Evolutionary conservation across 2,888 invertebrate species (phyloP), one percentile per base, ranked within the genome.

Genomic region (Tenthredo distinguenda): DNA sequence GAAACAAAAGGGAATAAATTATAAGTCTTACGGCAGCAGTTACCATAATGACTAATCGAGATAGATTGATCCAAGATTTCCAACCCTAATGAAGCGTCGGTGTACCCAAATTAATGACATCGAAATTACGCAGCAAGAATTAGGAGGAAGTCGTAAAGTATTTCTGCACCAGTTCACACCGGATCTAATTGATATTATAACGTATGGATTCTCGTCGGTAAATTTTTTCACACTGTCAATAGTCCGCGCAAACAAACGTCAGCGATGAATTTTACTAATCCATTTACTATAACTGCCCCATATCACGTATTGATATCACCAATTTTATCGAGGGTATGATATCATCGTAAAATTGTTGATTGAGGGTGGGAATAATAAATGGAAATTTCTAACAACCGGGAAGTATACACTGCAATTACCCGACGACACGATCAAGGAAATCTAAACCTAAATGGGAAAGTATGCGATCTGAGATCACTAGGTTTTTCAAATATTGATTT

Each of bases 1-100:
- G 81, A 81, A 81, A 81, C 81, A 81, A 62, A 81, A 40, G 26
- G 37, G 26, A 62, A 40, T n/a, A 34, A 55, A 40, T 37, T 55
- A 21, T n/a, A 34, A 77, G 31, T 77, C 15, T 50, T 26, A n/a
- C 34, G 21, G 0, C 26, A n/a, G 12, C 26, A n/a, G 12, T 43
- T 34, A 31, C 43, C 26, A 74, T 47, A 47, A 74, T 26, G 47
- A 47, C 47, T 40, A 37, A 76, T 31, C 40, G 55, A 7, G n/a
- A 50, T 31, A 47, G 55, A 34, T 55, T 50, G 34, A 31, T 77
- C 50, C 50, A 55, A 55, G 37, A 77, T 47, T 55, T 55, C 31
- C 1, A 77, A 77, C 50, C 47, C 74, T 43, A 43, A 43, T 74
- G 74, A 40, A 74, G 68, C 18, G 34, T 68, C 18, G 18, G 18